Evolutionary conservation across 2,797 vertebrate species (phyloP).

Genomic region (Trachurus trachurus): DNA sequence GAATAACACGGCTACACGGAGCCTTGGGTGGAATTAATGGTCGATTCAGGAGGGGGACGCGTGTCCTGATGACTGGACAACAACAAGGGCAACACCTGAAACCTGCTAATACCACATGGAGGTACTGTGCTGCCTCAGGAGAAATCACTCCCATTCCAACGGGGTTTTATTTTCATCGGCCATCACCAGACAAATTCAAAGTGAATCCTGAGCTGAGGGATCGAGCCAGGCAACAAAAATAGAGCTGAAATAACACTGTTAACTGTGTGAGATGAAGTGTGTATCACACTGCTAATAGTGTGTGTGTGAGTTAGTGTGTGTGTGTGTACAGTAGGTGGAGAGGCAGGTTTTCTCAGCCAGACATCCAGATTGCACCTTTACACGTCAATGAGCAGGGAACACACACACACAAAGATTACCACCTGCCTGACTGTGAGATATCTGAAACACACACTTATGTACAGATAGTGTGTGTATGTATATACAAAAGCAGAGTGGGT

Average conservation of each 20-base stretch:
- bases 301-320: slow-evolving; percentile 27
- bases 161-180: slow-evolving; percentile 14
- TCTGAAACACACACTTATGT: slow-evolving; percentile 2
- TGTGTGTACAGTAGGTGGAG: slow-evolving; percentile 29
- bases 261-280: slow-evolving; percentile 48
- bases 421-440: slow-evolving; percentile 33
- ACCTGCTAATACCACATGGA: neutral
- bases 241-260: slow-evolving; percentile 51
- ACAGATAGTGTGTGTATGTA: neutral
- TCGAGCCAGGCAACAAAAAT: slow-evolving; percentile 49
- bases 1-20: neutral
- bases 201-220: slow-evolving; percentile 17
- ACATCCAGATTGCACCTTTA: slow-evolving; percentile 75
- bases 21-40: slow-evolving; percentile 1
- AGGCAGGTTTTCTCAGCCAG: slow-evolving; percentile 66
- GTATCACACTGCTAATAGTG: slow-evolving; percentile 46
- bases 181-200: slow-evolving; percentile 15
- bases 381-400: slow-evolving; percentile 61
- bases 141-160: slow-evolving; percentile 16
- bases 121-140: slow-evolving; percentile 11
- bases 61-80: neutral
- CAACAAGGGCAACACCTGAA: neutral
- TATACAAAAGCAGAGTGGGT: slow-evolving; percentile 18
- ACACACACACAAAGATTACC: slow-evolving; percentile 55
- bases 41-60: neutral